Evolutionary conservation across 1,140 invertebrate genomes (phyloP).

Genomic region (Diorhabda carinulata): DNA sequence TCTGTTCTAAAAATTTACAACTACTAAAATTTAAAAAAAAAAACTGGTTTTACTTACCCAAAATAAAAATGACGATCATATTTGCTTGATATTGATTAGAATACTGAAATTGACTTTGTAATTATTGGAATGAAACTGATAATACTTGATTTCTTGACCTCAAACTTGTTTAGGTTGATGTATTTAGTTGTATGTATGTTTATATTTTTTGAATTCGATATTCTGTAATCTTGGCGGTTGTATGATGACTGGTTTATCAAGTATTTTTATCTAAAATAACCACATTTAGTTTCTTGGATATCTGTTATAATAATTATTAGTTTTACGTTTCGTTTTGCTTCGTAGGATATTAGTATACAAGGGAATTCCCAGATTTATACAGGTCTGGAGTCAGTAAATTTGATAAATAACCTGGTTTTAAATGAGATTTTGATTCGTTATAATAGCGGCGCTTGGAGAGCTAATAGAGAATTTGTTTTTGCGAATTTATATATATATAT

Average conservation of each 20-base stretch:
- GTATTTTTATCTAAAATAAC: not conserved
- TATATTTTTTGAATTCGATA: not conserved
- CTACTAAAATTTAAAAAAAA: too few relatives aligned
- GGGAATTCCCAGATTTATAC: not conserved
- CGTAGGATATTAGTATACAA: not conserved
- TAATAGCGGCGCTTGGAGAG: too few relatives aligned
- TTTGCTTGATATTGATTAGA: not conserved
- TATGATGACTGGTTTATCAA: not conserved
- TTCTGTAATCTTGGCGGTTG: not conserved
- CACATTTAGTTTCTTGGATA: not conserved
- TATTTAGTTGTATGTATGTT: not conserved
- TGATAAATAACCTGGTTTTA: too few relatives aligned
- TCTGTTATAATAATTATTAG: not conserved
- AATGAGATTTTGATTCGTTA: too few relatives aligned
- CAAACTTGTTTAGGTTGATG: conserved; percentile 1
- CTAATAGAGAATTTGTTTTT: too few relatives aligned
- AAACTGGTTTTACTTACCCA: not conserved
- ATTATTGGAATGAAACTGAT: not conserved
- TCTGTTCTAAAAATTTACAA: too few relatives aligned
- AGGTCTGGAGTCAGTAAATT: not conserved
- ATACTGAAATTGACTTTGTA: not conserved
- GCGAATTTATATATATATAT: too few relatives aligned
- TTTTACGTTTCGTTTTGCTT: not conserved
- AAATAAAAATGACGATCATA: not conserved
- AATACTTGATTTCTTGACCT: not conserved